A percentile compares a stretch with the other conserved stretches of the same genome.
phyloP scores from a whole-genome alignment of 2,888 invertebrate species.

The Lasioglossum calceatum region DNA sequence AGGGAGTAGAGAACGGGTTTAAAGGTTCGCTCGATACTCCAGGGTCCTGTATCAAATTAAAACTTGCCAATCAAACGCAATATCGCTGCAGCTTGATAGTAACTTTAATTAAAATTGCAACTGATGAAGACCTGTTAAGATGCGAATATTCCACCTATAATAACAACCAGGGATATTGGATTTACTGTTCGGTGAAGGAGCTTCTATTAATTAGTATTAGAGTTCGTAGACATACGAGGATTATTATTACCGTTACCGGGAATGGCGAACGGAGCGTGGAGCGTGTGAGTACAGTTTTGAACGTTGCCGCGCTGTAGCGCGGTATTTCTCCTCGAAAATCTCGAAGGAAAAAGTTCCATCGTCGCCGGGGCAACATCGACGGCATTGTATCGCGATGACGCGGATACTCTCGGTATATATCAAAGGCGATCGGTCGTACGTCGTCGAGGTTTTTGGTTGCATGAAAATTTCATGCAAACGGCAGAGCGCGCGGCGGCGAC shows the following conservation, averaged over 20 bases:
- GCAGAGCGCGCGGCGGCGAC: constrained; percentile 17
- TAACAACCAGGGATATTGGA: constrained; percentile 31
- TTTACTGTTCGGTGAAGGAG: constrained; percentile 16
- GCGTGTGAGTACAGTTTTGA: background rate
- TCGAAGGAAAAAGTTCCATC: background rate
- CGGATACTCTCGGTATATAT: constrained; percentile 36
- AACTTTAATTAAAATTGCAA: constrained; percentile 74
- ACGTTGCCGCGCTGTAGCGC: background rate
- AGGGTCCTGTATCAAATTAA: constrained; percentile 71
- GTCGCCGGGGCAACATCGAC: constrained; percentile 19
- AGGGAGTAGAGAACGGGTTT: constrained; percentile 54
- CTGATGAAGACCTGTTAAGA: constrained; percentile 67
- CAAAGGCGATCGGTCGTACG: constrained; percentile 47
- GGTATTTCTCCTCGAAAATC: background rate
- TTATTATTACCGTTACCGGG: background rate
- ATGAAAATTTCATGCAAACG: constrained; percentile 74
- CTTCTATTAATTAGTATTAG: constrained; percentile 11
- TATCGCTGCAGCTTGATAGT: constrained; percentile 71
- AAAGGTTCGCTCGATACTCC: constrained; percentile 62
- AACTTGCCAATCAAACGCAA: constrained; percentile 76
- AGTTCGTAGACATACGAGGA: background rate
- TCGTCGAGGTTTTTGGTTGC: constrained; percentile 47
- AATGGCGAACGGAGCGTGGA: background rate
- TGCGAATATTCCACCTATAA: constrained; percentile 52
- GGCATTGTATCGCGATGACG: constrained; percentile 33